These are phyloP conservation scores for Netelia inedita DNA, from an alignment of 2,888 invertebrate genomes.

Conservation along the genomic window DNA sequence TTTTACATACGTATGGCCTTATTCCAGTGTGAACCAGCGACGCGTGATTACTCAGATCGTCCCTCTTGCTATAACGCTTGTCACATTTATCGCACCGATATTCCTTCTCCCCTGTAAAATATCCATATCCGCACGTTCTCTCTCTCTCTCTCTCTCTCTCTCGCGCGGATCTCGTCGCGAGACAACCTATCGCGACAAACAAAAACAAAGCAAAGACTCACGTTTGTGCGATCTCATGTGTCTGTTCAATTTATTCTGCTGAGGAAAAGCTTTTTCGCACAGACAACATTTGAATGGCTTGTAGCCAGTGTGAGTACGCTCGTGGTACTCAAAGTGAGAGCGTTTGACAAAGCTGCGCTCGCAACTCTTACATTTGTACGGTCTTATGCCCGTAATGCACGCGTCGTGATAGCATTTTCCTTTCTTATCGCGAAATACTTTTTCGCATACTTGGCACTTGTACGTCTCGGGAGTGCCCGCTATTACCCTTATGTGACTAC, in stretches of 20 bases:
- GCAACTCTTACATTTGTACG: constrained; percentile 86
- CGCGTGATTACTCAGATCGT: constrained; percentile 87
- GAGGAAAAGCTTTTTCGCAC: constrained; percentile 90
- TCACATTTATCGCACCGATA: constrained; percentile 88
- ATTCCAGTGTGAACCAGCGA: constrained; percentile 86
- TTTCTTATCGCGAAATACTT: constrained; percentile 88
- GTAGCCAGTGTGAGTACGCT: constrained; percentile 88
- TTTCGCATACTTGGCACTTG: constrained; percentile 89
- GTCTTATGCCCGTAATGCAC: constrained; percentile 84
- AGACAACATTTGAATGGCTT: constrained; percentile 88
- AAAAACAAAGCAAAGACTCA: constrained; percentile 66
- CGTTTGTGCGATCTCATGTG: constrained; percentile 86
- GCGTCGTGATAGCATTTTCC: constrained; percentile 81
- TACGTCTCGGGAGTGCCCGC: constrained; percentile 87
- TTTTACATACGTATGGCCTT: constrained; percentile 88
- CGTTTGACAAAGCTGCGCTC: constrained; percentile 87
- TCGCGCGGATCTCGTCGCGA: no score
- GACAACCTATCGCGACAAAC: no score
- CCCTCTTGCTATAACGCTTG: constrained; percentile 87
- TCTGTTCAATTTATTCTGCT: constrained; percentile 89
- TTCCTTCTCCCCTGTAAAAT: constrained; percentile 85
- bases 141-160: no score
- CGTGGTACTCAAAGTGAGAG: constrained; percentile 91
- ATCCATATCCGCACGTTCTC: constrained; percentile 16
- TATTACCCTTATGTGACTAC: constrained; percentile 79